Evolutionary conservation across 92 coral and sea anemone genomes (phyloP).

Genomic region (Pocillopora grandis): DNA sequence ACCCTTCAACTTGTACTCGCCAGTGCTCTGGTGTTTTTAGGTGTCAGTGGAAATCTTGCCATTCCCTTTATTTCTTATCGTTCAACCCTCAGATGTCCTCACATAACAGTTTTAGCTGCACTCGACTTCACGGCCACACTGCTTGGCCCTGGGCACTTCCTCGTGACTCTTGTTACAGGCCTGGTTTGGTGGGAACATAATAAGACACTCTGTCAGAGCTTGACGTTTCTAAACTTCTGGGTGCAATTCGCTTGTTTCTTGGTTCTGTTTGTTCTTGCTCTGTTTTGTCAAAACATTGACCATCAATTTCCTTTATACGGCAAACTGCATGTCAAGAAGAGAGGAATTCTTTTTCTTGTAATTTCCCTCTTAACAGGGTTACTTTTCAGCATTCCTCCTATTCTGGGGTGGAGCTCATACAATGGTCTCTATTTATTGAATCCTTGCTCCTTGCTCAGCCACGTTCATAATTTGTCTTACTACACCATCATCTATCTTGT

Average conservation of each 20-base stretch:
- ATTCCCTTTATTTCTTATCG: conserved; percentile 24
- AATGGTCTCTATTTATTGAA: conserved; percentile 5
- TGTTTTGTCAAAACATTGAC: conserved; percentile 43
- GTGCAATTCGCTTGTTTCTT: conserved; percentile 21
- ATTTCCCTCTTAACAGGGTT: conserved; percentile 17
- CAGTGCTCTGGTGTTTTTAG: conserved; percentile 30
- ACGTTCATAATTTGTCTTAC: neutral
- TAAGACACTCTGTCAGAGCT: conserved; percentile 32
- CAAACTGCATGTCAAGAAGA: conserved; percentile 5
- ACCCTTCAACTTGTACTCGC: conserved; percentile 18
- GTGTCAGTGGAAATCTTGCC: conserved; percentile 52
- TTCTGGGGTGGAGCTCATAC: conserved; percentile 52
- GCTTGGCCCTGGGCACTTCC: conserved; percentile 47
- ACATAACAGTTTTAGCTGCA: conserved; percentile 29
- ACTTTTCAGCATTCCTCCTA: conserved; percentile 25
- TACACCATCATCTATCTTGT: conserved; percentile 27
- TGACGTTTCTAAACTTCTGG: conserved; percentile 38
- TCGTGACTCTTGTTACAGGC: conserved; percentile 21
- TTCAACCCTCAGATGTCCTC: conserved; percentile 35
- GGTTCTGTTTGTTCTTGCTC: conserved; percentile 35
- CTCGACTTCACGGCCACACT: conserved; percentile 50
- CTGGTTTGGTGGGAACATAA: conserved; percentile 35
- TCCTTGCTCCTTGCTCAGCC: neutral
- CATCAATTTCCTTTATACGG: neutral
- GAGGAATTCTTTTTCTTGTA: conserved; percentile 2